phyloP scores from a whole-genome alignment of 2,797 vertebrate genomes.

The Hylomyscus alleni region DNA sequence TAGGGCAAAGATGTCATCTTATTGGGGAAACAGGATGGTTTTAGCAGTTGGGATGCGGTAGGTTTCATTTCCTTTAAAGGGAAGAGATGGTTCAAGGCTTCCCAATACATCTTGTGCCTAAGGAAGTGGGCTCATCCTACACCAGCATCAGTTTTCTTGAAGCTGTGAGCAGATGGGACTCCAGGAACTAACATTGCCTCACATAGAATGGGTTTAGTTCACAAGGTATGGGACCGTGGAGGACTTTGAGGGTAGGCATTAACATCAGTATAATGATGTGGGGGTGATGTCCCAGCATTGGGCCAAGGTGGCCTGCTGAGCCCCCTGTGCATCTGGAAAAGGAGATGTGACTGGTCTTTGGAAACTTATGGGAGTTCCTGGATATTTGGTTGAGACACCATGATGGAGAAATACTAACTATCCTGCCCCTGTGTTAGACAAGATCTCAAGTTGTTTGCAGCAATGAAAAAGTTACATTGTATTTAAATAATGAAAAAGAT shows the following conservation, averaged over 20 bases:
- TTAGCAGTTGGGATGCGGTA: background rate
- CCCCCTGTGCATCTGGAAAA: background rate
- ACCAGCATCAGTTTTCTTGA: background rate
- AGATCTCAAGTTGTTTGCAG: slow-evolving; percentile 15
- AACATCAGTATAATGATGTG: no score
- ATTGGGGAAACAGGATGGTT: background rate
- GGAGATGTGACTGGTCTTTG: background rate
- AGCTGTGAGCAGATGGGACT: no score
- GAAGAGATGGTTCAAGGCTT: background rate
- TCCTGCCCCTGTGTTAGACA: background rate
- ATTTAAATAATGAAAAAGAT: background rate
- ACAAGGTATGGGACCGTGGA: background rate
- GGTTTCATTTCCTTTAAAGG: background rate
- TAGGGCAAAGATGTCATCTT: background rate
- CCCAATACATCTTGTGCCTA: background rate
- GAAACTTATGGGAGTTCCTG: background rate
- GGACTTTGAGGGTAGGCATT: background rate
- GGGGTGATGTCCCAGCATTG: background rate
- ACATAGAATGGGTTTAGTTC: background rate
- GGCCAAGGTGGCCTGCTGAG: background rate
- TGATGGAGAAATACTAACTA: background rate
- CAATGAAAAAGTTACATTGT: slow-evolving; percentile 46
- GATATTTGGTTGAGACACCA: background rate
- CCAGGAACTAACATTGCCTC: background rate
- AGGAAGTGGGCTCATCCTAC: background rate